Evolutionary conservation across 92 coral and sea anemone species (phyloP).

Genomic region (Desmophyllum pertusum): DNA sequence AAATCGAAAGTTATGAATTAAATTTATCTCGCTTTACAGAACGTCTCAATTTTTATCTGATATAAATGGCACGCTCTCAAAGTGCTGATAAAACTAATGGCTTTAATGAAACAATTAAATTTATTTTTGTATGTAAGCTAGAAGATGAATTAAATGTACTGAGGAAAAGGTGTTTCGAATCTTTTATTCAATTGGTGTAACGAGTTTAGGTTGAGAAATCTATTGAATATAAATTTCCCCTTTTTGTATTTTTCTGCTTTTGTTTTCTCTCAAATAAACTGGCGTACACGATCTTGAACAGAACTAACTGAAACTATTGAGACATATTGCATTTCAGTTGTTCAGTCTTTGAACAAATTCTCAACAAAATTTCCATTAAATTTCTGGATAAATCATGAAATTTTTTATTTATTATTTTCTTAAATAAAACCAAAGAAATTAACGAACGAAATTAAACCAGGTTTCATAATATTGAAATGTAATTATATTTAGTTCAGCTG

Average conservation of each 20-base stretch:
- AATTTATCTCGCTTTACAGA: conserved; percentile 33
- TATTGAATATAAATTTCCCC: not conserved
- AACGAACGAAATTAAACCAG: conserved; percentile 9
- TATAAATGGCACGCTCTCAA: conserved; percentile 24
- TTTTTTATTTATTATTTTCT: not conserved
- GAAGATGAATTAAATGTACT: conserved; percentile 16
- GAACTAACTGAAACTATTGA: not conserved
- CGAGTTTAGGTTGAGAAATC: not conserved
- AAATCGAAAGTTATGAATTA: conserved; percentile 41
- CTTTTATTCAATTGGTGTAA: not conserved
- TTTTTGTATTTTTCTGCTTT: not conserved
- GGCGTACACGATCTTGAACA: not conserved
- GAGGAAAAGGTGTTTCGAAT: conserved; percentile 8
- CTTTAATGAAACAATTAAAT: conserved; percentile 48
- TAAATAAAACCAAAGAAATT: conserved; percentile 26
- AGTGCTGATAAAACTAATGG: conserved; percentile 53
- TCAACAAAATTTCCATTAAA: too few relatives aligned
- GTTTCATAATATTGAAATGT: conserved; percentile 22
- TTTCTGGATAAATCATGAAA: too few relatives aligned
- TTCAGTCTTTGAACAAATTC: not conserved
- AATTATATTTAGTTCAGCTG: conserved; percentile 29
- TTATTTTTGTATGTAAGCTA: conserved; percentile 28
- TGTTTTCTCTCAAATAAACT: not conserved
- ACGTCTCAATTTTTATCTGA: conserved; percentile 25
- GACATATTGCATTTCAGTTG: not conserved